Percentiles rank a stretch among this genome's conserved stretches.
Evolutionary conservation across 2,797 vertebrate species (phyloP).

Genomic region (Sarcophilus harrisii): DNA sequence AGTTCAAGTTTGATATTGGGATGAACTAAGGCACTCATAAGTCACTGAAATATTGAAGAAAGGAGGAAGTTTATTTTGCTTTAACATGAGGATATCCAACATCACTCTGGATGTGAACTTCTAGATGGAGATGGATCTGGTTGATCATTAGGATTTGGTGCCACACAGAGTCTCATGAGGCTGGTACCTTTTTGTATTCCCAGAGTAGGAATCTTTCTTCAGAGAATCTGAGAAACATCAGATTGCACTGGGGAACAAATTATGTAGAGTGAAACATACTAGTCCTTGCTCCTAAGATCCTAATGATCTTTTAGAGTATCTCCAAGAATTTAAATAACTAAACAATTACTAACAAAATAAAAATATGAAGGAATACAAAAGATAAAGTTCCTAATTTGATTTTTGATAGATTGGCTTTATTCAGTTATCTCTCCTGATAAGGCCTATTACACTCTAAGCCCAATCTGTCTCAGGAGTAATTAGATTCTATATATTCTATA

Average conservation of each 20-base stretch:
- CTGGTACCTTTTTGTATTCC: neutral
- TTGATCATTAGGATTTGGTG: neutral
- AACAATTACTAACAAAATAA: neutral
- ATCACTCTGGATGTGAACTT: neutral
- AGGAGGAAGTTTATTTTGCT: neutral
- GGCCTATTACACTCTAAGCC: too few species aligned
- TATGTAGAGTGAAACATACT: neutral
- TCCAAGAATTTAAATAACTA: neutral
- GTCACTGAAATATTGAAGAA: neutral
- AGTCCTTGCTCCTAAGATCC: neutral
- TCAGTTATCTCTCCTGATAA: too few species aligned
- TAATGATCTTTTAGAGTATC: neutral
- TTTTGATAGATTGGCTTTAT: too few species aligned
- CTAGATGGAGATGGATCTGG: neutral
- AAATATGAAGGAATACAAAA: neutral
- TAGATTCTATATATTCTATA: too few species aligned
- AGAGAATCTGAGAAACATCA: neutral
- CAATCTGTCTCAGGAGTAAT: too few species aligned
- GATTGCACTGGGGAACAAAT: neutral
- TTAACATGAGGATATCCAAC: neutral
- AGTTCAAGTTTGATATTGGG: neutral
- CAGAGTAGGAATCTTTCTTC: neutral
- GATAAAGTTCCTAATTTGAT: too few species aligned
- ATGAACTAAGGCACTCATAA: neutral
- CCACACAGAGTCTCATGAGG: neutral